Base-by-base conservation (phyloP, 2,113 vertebrate genomes). In the Symphodus melops region DNA sequence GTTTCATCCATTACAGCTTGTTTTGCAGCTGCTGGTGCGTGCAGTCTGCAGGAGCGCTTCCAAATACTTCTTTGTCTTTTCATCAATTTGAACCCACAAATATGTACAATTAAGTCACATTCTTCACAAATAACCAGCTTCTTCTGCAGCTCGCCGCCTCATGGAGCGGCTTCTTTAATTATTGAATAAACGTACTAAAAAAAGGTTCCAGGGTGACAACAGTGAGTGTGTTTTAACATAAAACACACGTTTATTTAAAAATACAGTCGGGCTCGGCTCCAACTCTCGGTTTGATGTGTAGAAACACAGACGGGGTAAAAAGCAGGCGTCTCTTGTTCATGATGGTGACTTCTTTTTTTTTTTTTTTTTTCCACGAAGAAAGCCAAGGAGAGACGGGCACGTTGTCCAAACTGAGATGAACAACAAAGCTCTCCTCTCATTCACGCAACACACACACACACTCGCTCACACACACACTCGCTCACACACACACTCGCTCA, bases 351-450 rank as follows among this genome's bases (percentile, higher is more conserved):
- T n/a, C n/a, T n/a, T n/a, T n/a, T n/a, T n/a, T n/a, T n/a, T n/a
- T 58, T 75, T 2, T 64, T 52, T 37, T 42, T 42, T 44, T 44
- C 13, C 9, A 20, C 17, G 21, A 20, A 81, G 17, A 75, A 65
- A 52, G 68, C 61, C 55, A 63, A 60, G 48, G 83, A 75, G 76
- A 63, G 55, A 69, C 83, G 86, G 88, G 58, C 84, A 91, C 73
- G 51, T 84, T 63, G 68, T 77, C 82, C 61, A 56, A 64, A 46
- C 58, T 60, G 56, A 49, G 2, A 14, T 10, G 12, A 46, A 48
- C 13, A 44, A 62, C 69, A 63, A 37, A 1, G 11, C 44, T 61
- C 46, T 69, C 56, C 39, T 19, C 17, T 68, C 55, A 28, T 39
- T 73, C 57, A 4, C 68, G 41, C 52, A 23, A 36, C 23, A 46